Evolutionary conservation across 2,797 vertebrate genomes (phyloP).

Genomic region (Lepilemur septentrionalis): DNA sequence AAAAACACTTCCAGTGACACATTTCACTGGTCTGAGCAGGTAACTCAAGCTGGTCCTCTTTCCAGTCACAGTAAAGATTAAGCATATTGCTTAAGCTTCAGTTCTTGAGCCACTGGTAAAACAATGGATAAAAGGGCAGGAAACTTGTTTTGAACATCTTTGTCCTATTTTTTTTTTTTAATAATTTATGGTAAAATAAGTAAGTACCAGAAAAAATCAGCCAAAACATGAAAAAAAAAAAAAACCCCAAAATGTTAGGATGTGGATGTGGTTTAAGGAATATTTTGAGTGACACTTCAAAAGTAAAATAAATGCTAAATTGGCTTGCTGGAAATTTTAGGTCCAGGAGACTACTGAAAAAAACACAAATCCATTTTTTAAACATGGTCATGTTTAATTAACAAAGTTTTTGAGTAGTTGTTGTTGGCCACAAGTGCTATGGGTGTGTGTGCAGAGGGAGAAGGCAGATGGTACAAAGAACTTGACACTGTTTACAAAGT

Average conservation of each 20-base stretch:
- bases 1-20: constrained; percentile 10
- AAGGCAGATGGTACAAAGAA: not conserved
- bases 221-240: not conserved
- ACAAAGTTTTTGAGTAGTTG: not conserved
- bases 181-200: not conserved
- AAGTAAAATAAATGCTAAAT: not conserved
- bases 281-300: constrained; percentile 14
- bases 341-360: not conserved
- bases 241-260: not conserved
- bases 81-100: not conserved
- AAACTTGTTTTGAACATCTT: not conserved
- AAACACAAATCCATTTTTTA: not conserved
- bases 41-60: not conserved
- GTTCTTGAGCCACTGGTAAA: not conserved
- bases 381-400: not conserved
- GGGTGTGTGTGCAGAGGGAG: not conserved
- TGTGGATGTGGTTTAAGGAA: not conserved
- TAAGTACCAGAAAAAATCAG: not conserved
- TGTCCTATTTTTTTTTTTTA: not conserved
- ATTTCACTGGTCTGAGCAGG: not conserved
- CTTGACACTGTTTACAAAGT: not conserved
- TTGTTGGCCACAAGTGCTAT: not conserved
- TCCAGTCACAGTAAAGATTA: not conserved
- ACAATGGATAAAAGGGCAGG: not conserved
- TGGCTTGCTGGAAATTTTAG: not conserved